Conservation (phyloP, 2,113 vertebrate genomes). For the Agelaius phoeniceus region DNA sequence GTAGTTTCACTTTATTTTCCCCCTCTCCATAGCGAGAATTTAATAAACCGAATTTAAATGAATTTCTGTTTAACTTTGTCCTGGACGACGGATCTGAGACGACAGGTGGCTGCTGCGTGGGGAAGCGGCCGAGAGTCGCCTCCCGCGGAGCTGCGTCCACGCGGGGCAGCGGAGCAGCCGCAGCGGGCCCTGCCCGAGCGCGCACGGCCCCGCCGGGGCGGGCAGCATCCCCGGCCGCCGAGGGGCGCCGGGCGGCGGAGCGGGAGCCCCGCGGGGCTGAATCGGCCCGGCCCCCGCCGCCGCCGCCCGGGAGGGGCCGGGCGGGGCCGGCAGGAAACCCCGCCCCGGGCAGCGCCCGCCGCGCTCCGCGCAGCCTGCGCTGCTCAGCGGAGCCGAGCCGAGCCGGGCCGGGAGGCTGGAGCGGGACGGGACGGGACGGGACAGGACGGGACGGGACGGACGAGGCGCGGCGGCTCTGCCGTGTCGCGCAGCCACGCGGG, state of each 20-base stretch:
- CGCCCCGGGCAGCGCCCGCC: too few relatives aligned
- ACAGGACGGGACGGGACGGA: too few relatives aligned
- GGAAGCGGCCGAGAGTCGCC: background rate
- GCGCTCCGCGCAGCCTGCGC: too few relatives aligned
- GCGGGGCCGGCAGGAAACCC: too few relatives aligned
- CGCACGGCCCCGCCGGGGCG: background rate
- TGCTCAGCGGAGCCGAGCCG: too few relatives aligned
- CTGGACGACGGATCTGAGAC: background rate
- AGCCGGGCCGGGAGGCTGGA: too few relatives aligned
- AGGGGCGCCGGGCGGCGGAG: background rate
- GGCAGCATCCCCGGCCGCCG: background rate
- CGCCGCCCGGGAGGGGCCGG: too few relatives aligned
- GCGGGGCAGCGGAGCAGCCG: background rate
- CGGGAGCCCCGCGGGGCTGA: too few relatives aligned
- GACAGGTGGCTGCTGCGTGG: constrained; percentile 12
- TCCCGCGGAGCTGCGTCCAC: background rate
- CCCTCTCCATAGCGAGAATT: background rate
- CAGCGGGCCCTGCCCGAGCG: background rate
- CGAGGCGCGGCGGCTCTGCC: too few relatives aligned
- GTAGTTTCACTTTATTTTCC: background rate
- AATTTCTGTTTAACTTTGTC: background rate
- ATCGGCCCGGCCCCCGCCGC: too few relatives aligned
- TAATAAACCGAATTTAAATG: background rate
- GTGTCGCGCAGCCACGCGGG: too few relatives aligned
- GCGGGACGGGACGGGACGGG: too few relatives aligned